A percentile compares a stretch with the other conserved stretches of the same genome.
These are phyloP conservation scores for Brachirus orientalis DNA, from an alignment of 2,113 vertebrate species.

Conservation along the genomic window DNA sequence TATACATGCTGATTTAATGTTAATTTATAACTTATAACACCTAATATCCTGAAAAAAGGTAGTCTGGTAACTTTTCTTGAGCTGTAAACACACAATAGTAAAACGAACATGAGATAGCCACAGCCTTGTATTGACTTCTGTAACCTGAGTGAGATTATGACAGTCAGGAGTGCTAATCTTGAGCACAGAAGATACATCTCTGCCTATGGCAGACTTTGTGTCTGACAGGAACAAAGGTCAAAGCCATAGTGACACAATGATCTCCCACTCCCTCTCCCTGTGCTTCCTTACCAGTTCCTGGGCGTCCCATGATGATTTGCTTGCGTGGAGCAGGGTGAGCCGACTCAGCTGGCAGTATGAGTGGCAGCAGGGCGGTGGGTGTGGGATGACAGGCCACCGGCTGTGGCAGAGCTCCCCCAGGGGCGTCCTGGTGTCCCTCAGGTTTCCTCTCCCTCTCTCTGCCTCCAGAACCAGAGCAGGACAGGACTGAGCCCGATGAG, in stretches of 20 bases:
- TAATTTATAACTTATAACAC: no score
- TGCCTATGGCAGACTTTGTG: slow-evolving; percentile 27
- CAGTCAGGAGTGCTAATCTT: slow-evolving; percentile 30
- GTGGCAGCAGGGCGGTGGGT: slow-evolving; percentile 90
- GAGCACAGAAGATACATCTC: not conserved
- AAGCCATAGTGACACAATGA: not conserved
- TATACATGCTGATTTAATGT: no score
- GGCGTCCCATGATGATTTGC: slow-evolving; percentile 94
- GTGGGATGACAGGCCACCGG: slow-evolving; percentile 92
- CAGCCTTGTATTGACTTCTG: no score
- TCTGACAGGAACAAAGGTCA: slow-evolving; percentile 33
- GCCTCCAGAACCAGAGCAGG: slow-evolving; percentile 71
- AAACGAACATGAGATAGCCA: slow-evolving; percentile 37
- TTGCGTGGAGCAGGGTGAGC: slow-evolving; percentile 91
- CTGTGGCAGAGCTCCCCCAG: slow-evolving; percentile 78
- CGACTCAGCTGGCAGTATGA: slow-evolving; percentile 90
- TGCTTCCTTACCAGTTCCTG: slow-evolving; percentile 87
- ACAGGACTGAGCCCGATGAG: slow-evolving; percentile 52
- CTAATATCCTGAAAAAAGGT: no score
- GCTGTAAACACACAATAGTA: slow-evolving; percentile 41
- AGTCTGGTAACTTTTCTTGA: slow-evolving; percentile 1
- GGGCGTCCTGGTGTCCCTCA: slow-evolving; percentile 71
- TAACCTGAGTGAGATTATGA: slow-evolving; percentile 45
- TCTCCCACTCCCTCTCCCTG: not conserved
- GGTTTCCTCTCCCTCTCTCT: slow-evolving; percentile 78